A percentile compares a stretch with the other conserved stretches of the same genome.
phyloP scores from a whole-genome alignment of 1,140 invertebrate species.

The Formica exsecta region DNA sequence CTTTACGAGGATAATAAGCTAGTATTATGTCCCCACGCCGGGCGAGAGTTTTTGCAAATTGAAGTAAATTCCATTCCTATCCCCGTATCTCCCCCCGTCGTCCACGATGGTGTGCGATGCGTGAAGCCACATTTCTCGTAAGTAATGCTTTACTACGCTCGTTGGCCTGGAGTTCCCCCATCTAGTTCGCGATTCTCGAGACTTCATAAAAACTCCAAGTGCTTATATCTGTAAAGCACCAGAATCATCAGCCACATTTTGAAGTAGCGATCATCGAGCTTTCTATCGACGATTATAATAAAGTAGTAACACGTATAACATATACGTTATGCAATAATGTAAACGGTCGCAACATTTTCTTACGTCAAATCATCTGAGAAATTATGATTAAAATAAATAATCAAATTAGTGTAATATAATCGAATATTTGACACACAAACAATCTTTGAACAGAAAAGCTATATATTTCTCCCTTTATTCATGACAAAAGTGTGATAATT shows the following conservation, averaged over 20 bases:
- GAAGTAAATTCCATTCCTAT: conserved; percentile 71
- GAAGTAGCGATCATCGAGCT: neutral
- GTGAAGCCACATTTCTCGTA: conserved; percentile 61
- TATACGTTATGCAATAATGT: neutral
- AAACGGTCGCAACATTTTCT: neutral
- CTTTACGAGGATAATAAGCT: conserved; percentile 80
- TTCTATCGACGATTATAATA: neutral
- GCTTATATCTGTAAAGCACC: conserved; percentile 42
- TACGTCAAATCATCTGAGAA: neutral
- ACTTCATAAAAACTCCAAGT: conserved; percentile 58
- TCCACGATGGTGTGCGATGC: conserved; percentile 66
- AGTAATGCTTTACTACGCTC: conserved; percentile 73
- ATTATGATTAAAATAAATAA: neutral
- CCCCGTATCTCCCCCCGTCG: conserved; percentile 6
- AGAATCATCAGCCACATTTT: conserved; percentile 17
- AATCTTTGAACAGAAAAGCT: neutral
- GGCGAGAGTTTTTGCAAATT: conserved; percentile 76
- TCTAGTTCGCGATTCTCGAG: conserved; percentile 40
- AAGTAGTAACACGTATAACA: neutral
- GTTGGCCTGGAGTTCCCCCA: conserved; percentile 59
- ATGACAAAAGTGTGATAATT: neutral
- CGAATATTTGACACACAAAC: neutral
- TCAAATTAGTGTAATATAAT: neutral
- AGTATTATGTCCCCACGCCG: conserved; percentile 68
- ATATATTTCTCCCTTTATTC: neutral